Base-by-base conservation (phyloP, 1,140 invertebrate species). In the Araneus ventricosus region DNA sequence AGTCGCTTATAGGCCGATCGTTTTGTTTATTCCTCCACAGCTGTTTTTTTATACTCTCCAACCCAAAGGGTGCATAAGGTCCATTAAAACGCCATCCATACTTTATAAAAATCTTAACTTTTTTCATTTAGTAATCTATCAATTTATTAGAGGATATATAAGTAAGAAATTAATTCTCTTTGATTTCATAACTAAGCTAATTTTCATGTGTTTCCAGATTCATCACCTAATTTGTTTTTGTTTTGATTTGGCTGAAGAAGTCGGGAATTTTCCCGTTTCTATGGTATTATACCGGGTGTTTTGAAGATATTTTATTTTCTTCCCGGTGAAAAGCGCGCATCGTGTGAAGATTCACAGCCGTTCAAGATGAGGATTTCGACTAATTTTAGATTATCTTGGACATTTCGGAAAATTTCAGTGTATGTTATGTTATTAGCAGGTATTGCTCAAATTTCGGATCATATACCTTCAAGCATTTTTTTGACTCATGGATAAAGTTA, bases 371-470 rank as follows among this genome's bases (percentile, higher is more conserved):
- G 80, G 90, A 92, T 70, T 94, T 94, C 63, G 94, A 95, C 30
- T 93, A 57, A 92, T 95, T 89, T 85, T 94, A 20, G 94, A 94
- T 67, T 86, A 94, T 67, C 20, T 95, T 8, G 94, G 94, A 1
- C 92, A 92, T 41, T 93, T 94, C 63, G 94, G 94, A n/a, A 89
- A 88, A 75, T 94, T 92, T 67, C 94, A 95, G 57, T 52, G 63
- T 4, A 17, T 27, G 85, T 94, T n/a, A 94, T 92, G 67, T 14
- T 94, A 14, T 79, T 94, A 22, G 63, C 94, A 8, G 52, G 92
- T 17, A 82, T 95, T 20, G 91, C 94, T 10, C 80, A 93, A 7
- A 80, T 94, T 94, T 94, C 63, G 85, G 90, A 94, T 94, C 90
- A 94, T 3, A 94, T 94, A 20, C 90, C 94, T 90, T 94, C 94